Evolutionary conservation across 2,888 invertebrate genomes (phyloP).

Genomic region (Alloscopus bannaensis): DNA sequence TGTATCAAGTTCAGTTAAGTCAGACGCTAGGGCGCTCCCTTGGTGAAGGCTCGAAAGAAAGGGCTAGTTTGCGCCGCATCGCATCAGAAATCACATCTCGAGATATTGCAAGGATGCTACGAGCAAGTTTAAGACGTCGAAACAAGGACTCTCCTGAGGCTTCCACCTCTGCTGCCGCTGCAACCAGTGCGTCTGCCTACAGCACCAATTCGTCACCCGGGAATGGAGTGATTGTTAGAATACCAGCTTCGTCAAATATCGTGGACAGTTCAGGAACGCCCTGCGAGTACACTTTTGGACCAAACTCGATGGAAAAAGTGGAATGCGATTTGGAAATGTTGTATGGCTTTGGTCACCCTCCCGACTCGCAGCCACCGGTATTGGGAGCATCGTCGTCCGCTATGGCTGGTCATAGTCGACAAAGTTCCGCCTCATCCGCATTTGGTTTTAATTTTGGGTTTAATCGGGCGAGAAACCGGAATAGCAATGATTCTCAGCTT

Average conservation of each 20-base stretch:
- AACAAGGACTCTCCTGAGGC: constrained; percentile 45
- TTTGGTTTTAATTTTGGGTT: constrained; percentile 59
- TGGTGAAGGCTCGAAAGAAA: constrained; percentile 63
- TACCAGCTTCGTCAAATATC: constrained; percentile 23
- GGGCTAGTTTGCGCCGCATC: constrained; percentile 68
- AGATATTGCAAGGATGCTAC: constrained; percentile 69
- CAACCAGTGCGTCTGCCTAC: constrained; percentile 26
- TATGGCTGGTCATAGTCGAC: constrained; percentile 8
- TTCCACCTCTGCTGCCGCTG: constrained; percentile 34
- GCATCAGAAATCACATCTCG: constrained; percentile 70
- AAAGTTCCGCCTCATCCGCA: constrained; percentile 18
- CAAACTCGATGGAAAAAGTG: constrained; percentile 51
- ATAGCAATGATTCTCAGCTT: constrained; percentile 69
- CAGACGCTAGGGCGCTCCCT: constrained; percentile 65
- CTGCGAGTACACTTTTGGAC: constrained; percentile 51
- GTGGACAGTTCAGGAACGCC: constrained; percentile 21
- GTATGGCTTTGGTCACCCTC: constrained; percentile 17
- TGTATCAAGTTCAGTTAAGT: constrained; percentile 63
- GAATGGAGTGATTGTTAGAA: constrained; percentile 42
- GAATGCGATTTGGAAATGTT: constrained; percentile 59
- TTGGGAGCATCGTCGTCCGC: constrained; percentile 18
- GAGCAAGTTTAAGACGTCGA: constrained; percentile 63
- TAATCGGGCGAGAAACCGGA: constrained; percentile 61
- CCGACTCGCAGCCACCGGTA: constrained; percentile 11
- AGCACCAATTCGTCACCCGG: constrained; percentile 50